These are phyloP conservation scores for Holothuria leucospilota DNA, from an alignment of 53 echinoderm and acorn worm species.

Conservation along the genomic window DNA sequence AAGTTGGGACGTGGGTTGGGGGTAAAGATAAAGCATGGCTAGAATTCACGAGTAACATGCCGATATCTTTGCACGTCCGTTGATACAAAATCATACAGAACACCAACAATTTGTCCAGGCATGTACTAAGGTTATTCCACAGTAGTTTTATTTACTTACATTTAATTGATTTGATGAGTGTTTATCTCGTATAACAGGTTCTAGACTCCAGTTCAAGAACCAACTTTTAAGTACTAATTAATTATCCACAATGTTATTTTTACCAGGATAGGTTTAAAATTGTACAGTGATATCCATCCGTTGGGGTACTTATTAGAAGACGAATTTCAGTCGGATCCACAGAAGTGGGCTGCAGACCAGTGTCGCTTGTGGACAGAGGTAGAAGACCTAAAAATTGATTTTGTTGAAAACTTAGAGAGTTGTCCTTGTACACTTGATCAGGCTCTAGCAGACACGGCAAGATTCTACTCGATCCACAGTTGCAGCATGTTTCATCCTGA, in stretches of 20 bases:
- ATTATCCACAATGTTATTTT: neutral
- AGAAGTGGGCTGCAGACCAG: conserved; percentile 63
- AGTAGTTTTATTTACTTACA: no score
- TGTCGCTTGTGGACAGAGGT: conserved; percentile 60
- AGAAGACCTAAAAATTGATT: conserved; percentile 30
- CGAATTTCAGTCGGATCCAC: conserved; percentile 70
- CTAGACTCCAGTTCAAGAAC: no score
- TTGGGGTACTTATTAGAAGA: conserved; percentile 83
- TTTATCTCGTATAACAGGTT: no score
- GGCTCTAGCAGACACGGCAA: conserved; percentile 65
- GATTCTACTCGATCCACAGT: conserved; percentile 46
- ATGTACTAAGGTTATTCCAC: no score
- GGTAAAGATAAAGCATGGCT: no score
- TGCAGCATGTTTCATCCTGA: conserved; percentile 42
- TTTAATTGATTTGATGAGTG: no score
- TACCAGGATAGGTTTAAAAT: conserved; percentile 50
- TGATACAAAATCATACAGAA: no score
- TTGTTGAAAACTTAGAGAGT: conserved; percentile 43
- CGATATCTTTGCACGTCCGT: no score
- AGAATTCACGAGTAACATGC: no score
- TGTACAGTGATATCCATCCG: conserved; percentile 84
- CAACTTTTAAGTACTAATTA: no score
- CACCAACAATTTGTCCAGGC: no score
- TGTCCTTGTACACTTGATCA: conserved; percentile 91
- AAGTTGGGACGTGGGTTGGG: no score